These are phyloP conservation scores for Liasis olivaceus DNA, from an alignment of 2,797 vertebrate species.

Conservation along the genomic window DNA sequence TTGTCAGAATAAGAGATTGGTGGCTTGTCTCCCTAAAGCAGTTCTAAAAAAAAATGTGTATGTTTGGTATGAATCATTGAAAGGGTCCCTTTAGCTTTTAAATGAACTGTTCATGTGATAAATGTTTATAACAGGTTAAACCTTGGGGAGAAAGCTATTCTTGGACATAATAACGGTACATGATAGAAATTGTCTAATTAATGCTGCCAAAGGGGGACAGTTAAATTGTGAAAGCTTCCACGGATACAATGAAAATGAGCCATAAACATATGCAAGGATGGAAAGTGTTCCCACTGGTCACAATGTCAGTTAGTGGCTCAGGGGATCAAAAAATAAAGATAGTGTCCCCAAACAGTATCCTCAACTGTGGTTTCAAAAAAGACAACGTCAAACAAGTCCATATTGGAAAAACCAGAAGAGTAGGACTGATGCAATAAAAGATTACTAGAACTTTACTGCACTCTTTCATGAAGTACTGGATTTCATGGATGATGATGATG, in stretches of 20 bases:
- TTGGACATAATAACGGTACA: not conserved
- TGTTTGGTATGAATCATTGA: constrained; percentile 7
- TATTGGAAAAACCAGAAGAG: not conserved
- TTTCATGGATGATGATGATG: no score
- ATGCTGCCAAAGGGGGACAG: not conserved
- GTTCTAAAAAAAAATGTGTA: not conserved
- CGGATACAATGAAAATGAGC: not conserved
- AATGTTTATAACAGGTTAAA: not conserved
- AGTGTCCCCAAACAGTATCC: not conserved
- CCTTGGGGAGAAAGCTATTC: not conserved
- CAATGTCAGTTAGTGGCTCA: not conserved
- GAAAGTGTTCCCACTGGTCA: not conserved
- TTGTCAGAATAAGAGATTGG: constrained; percentile 19
- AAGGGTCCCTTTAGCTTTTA: not conserved
- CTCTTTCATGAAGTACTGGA: not conserved
- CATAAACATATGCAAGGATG: no score
- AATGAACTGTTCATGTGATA: not conserved
- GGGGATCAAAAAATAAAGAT: not conserved
- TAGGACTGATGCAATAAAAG: not conserved
- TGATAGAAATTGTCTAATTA: not conserved
- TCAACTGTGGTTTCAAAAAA: not conserved
- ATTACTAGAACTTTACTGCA: not conserved
- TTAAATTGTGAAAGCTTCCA: not conserved
- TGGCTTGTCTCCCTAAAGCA: not conserved
- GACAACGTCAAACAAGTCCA: not conserved